Percentiles rank a stretch among this genome's conserved stretches.
These are phyloP conservation scores for Rhamnusium bicolor DNA, from an alignment of 2,888 invertebrate species.

Conservation along the genomic window DNA sequence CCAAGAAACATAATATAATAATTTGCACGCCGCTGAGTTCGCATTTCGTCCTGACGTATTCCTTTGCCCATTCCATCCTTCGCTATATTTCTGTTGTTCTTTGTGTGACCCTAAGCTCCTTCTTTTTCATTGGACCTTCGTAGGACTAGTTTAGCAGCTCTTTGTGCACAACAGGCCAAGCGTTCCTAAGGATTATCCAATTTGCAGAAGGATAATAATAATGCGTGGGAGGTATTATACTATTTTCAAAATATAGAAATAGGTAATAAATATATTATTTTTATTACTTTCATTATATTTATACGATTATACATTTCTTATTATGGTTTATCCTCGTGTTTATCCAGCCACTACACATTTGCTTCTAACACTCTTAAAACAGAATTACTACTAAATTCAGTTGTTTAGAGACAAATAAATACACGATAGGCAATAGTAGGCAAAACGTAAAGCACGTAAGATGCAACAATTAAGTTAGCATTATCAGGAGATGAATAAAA, in stretches of 20 bases:
- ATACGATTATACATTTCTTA: no score
- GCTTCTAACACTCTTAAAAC: no score
- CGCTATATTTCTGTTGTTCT: slow-evolving; percentile 39
- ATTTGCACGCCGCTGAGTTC: slow-evolving; percentile 22
- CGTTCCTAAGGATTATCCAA: slow-evolving; percentile 35
- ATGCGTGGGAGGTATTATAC: slow-evolving; percentile 13
- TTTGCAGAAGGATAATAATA: slow-evolving; percentile 40
- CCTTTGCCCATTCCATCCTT: slow-evolving; percentile 25
- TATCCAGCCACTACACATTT: no score
- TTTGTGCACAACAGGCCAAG: slow-evolving; percentile 41
- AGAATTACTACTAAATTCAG: no score
- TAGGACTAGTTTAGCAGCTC: slow-evolving; percentile 38
- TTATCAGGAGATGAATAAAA: no score
- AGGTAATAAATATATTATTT: not conserved
- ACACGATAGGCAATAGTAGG: no score
- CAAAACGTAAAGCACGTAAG: no score
- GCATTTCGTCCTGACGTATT: slow-evolving; percentile 20
- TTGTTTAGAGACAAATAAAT: no score
- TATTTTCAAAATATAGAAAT: not conserved
- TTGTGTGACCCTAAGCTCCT: slow-evolving; percentile 37
- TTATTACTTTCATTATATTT: no score
- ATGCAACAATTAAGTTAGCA: no score
- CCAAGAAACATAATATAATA: no score
- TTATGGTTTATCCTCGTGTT: no score
- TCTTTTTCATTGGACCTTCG: slow-evolving; percentile 36